Evolutionary conservation across 2,888 invertebrate genomes (phyloP), one percentile per base, ranked within the genome.

Genomic region (Drosophila austrosaltans): DNA sequence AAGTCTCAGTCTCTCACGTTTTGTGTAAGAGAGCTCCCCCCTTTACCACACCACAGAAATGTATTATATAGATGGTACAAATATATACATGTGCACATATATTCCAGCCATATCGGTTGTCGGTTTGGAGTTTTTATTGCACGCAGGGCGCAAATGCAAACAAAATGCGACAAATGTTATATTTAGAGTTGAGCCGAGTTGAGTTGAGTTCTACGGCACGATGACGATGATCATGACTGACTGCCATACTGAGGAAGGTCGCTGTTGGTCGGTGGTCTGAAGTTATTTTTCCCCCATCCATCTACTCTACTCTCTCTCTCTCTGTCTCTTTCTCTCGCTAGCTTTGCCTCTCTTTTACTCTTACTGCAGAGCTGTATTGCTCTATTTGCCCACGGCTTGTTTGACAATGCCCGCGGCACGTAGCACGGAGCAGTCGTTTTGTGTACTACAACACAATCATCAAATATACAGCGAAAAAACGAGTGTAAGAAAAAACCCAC

Each of bases 361-460:
- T 59, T 54, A 63, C 56, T 3, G 44, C 30, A 25, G 63, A 53
- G 30, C 10, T 25, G 59, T 36, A 8, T 44, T 59, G 40, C 56
- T 28, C 44, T 83, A 78, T 84, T 84, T 84, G 77, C 67, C 65
- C 81, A 80, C 65, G 75, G 76, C 81, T 84, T 84, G 83, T 84
- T 84, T 84, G 86, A 84, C 83, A 88, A 75, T 76, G 88, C 77
- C 74, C 75, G 78, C 81, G 83, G 82, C 82, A 82, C 82, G 82
- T 82, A 82, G 82, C 79, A 69, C 82, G 82, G 67, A 82, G 77
- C 82, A 87, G 82, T 82, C 81, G 86, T 76, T 69, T 82, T 83
- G 87, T 83, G 86, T 83, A 72, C 78, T 71, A 83, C 83, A 83
- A 63, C 70, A 76, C 63, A 78, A 80, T 88, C 81, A 77, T 88